Conservation (phyloP, 1,140 invertebrate genomes). For the Campoletis sonorensis region DNA sequence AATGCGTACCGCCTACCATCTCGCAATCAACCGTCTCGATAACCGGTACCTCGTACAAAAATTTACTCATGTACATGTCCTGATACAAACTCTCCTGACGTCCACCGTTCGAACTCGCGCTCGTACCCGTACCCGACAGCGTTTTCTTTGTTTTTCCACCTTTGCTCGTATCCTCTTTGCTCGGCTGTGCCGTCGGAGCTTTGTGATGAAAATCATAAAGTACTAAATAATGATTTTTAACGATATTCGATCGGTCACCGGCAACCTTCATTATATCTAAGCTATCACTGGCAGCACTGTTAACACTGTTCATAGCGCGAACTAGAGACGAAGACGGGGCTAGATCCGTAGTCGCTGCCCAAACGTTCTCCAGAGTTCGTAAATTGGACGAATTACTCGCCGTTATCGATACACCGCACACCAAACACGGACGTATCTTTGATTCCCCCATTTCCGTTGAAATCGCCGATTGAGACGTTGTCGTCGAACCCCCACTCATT, state of each 20-base stretch:
- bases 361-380: conserved; percentile 73
- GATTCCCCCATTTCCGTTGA: conserved; percentile 52
- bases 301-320: conserved; percentile 80
- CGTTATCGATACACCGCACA: conserved; percentile 74
- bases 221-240: conserved; percentile 76
- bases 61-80: conserved; percentile 73
- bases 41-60: conserved; percentile 73
- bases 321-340: conserved; percentile 76
- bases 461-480: conserved; percentile 34
- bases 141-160: conserved; percentile 72
- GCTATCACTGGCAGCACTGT: conserved; percentile 77
- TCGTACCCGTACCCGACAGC: conserved; percentile 74
- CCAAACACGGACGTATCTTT: conserved; percentile 71
- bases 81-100: conserved; percentile 72
- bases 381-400: conserved; percentile 63
- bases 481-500: conserved; percentile 51
- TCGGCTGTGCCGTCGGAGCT: conserved; percentile 53
- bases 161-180: conserved; percentile 67
- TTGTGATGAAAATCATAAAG: conserved; percentile 80
- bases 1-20: conserved; percentile 66
- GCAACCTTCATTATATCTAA: conserved; percentile 75
- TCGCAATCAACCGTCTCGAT: conserved; percentile 74
- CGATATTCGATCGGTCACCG: conserved; percentile 62
- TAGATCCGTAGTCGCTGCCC: conserved; percentile 70
- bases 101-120: conserved; percentile 71